Evolutionary conservation across 2,113 vertebrate genomes (phyloP).

Genomic region (Caranx ignobilis): DNA sequence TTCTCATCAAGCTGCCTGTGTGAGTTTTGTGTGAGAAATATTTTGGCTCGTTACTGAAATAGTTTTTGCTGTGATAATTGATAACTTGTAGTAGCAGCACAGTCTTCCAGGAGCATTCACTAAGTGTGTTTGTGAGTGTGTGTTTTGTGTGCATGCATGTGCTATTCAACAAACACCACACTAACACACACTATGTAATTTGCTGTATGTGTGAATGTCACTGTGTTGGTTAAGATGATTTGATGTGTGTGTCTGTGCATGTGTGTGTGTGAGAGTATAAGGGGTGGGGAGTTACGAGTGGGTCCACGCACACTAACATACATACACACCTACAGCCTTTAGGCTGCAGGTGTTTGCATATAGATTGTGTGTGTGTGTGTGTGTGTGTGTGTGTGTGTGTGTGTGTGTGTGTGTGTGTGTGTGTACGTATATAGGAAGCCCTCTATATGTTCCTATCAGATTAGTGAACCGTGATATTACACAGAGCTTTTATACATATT

Average conservation of each 20-base stretch:
- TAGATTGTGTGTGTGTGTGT: constrained; percentile 8
- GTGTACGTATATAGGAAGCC: constrained; percentile 36
- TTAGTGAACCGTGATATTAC: constrained; percentile 71
- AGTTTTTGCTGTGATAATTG: constrained; percentile 15
- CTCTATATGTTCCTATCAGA: constrained; percentile 65
- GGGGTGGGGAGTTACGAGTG: neutral
- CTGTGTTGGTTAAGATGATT: constrained; percentile 26
- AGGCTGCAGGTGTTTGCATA: constrained; percentile 49
- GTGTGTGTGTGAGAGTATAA: neutral
- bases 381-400: constrained; percentile 4
- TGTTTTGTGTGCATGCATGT: neutral
- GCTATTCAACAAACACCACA: neutral
- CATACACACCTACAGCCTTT: constrained; percentile 14
- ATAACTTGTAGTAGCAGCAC: constrained; percentile 16
- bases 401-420: constrained; percentile 30
- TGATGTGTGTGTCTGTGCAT: constrained; percentile 7
- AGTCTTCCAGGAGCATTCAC: neutral
- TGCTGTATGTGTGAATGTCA: neutral
- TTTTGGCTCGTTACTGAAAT: constrained; percentile 29
- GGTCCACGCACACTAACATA: neutral
- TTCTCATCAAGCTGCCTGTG: constrained; percentile 2
- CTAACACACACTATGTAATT: constrained; percentile 1
- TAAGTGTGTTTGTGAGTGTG: neutral
- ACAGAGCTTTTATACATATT: constrained; percentile 68
- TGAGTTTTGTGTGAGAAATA: constrained; percentile 4